Evolutionary conservation across 2,888 invertebrate species (phyloP).

Genomic region (Carterocephalus palaemon): DNA sequence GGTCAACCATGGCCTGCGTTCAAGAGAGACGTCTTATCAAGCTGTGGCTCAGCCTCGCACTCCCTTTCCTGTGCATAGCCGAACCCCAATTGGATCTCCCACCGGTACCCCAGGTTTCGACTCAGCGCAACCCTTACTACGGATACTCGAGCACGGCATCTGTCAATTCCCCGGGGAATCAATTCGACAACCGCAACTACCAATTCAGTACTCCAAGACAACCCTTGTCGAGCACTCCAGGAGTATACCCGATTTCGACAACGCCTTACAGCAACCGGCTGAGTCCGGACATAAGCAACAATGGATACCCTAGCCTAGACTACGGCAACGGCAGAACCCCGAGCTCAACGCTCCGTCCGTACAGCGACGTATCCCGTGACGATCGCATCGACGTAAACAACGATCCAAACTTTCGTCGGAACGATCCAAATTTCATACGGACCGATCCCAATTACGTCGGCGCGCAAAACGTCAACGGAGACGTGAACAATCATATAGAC

Average conservation of each 20-base stretch:
- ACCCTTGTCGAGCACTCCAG: conserved; percentile 41
- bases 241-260: conserved; percentile 57
- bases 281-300: conserved; percentile 70
- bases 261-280: conserved; percentile 55
- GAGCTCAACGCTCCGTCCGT: conserved; percentile 49
- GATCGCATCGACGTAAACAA: conserved; percentile 69
- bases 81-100: conserved; percentile 78
- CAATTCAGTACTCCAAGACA: conserved; percentile 60
- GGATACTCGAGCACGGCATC: conserved; percentile 62
- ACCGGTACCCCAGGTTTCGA: conserved; percentile 59
- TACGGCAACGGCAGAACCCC: conserved; percentile 54
- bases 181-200: conserved; percentile 55
- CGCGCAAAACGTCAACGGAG: conserved; percentile 62
- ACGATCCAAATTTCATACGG: conserved; percentile 74
- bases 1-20: conserved; percentile 59
- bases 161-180: conserved; percentile 64
- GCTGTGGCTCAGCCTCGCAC: conserved; percentile 47
- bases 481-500: conserved; percentile 58
- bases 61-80: conserved; percentile 38
- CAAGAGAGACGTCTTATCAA: conserved; percentile 43
- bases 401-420: conserved; percentile 67
- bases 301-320: conserved; percentile 62
- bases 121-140: conserved; percentile 55
- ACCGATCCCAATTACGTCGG: conserved; percentile 68
- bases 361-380: conserved; percentile 58